A percentile compares a stretch with the other conserved stretches of the same genome.
phyloP scores from a whole-genome alignment of 1,140 invertebrate genomes.

The Bombus vancouverensis region DNA sequence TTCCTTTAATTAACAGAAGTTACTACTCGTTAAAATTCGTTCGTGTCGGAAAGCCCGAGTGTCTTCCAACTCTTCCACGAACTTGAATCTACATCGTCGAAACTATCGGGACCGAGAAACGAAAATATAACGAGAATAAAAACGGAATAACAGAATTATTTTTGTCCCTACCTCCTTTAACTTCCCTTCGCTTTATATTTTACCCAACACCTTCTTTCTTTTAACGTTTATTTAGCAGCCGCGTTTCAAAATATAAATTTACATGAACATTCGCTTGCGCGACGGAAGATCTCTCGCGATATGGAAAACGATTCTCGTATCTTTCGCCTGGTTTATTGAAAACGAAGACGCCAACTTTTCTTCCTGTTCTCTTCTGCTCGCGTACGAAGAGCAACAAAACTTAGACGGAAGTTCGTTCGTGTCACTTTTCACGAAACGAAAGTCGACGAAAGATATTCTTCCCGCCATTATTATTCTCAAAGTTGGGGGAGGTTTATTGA shows the following conservation, averaged over 20 bases:
- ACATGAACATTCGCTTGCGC: not conserved
- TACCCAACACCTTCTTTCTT: not conserved
- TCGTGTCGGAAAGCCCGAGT: not conserved
- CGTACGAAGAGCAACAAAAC: not conserved
- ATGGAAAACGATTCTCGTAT: not conserved
- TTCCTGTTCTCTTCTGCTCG: not conserved
- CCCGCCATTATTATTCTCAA: not conserved
- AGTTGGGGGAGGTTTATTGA: not conserved
- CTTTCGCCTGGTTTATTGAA: constrained; percentile 12
- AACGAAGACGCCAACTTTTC: constrained; percentile 4
- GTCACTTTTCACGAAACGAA: constrained; percentile 12
- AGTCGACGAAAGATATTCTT: constrained; percentile 15
- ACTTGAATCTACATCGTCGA: not conserved
- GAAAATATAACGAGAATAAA: not conserved
- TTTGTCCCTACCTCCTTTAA: not conserved
- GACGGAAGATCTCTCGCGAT: not conserved
- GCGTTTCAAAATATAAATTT: not conserved
- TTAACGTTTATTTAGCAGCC: not conserved
- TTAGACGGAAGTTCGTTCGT: constrained; percentile 1
- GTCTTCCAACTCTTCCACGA: not conserved
- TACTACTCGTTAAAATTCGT: not conserved
- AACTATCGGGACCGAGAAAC: not conserved
- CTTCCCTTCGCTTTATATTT: not conserved
- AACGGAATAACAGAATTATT: not conserved
- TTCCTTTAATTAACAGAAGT: constrained; percentile 1